Percentiles rank a stretch among this genome's conserved stretches.
Evolutionary conservation across 1,140 invertebrate genomes (phyloP).

Genomic region (Andricus grossulariae): DNA sequence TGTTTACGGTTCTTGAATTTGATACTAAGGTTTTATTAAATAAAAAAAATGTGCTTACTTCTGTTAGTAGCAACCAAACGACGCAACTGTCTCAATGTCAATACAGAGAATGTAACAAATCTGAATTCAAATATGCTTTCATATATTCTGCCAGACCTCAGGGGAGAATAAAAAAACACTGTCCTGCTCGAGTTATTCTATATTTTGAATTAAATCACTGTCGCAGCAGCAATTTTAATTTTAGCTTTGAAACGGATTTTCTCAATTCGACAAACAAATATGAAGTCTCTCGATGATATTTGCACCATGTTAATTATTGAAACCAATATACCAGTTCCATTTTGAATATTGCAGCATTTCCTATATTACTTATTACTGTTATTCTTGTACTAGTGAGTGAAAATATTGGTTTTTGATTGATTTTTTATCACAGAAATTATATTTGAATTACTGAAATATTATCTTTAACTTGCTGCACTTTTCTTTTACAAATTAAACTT

Average conservation of each 20-base stretch:
- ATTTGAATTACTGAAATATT: too few species aligned
- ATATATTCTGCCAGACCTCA: constrained; percentile 16
- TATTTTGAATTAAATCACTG: constrained; percentile 11
- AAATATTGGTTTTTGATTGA: too few species aligned
- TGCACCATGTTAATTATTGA: not conserved
- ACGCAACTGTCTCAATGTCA: too few species aligned
- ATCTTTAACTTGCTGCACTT: too few species aligned
- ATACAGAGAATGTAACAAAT: not conserved
- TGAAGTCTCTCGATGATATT: not conserved
- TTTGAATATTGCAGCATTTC: not conserved
- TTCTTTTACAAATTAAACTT: too few species aligned
- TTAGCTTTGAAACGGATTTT: not conserved
- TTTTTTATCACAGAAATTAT: too few species aligned
- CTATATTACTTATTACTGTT: not conserved
- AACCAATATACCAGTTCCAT: not conserved
- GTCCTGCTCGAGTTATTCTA: not conserved
- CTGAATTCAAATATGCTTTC: not conserved
- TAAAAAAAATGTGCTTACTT: too few species aligned
- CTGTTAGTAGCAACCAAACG: too few species aligned
- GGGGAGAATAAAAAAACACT: constrained; percentile 2
- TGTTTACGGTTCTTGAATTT: too few species aligned
- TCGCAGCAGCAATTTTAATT: not conserved
- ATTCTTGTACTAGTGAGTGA: too few species aligned
- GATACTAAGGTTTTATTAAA: too few species aligned
- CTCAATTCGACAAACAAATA: not conserved